Evolutionary conservation across 2,113 vertebrate genomes (phyloP).

Genomic region (Neolamprologus variostigma): DNA sequence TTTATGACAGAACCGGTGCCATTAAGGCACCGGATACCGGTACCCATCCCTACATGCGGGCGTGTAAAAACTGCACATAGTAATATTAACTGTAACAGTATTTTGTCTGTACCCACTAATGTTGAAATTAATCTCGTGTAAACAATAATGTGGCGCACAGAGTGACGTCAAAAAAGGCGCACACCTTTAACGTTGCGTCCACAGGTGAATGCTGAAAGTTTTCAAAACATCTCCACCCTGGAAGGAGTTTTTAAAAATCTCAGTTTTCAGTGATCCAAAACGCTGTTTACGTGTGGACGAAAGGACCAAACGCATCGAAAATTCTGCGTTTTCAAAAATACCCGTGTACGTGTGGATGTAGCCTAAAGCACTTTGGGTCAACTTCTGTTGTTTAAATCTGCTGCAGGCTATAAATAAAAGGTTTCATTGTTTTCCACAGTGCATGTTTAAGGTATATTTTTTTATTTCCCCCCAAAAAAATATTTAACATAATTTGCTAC

Average conservation of each 20-base stretch:
- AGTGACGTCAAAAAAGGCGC: too few species aligned
- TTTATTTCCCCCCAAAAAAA: background rate
- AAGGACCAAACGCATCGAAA: rapidly evolving
- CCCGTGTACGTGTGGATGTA: background rate
- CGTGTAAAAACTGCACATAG: too few species aligned
- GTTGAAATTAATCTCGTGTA: background rate
- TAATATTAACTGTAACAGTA: background rate
- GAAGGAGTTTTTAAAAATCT: background rate
- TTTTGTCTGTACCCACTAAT: rapidly evolving
- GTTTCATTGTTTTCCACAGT: background rate
- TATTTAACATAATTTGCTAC: background rate
- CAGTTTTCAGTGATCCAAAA: rapidly evolving
- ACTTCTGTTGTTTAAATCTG: background rate
- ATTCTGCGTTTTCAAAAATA: rapidly evolving
- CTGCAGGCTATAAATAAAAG: background rate
- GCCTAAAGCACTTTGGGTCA: background rate
- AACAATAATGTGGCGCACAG: too few species aligned
- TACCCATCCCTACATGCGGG: too few species aligned
- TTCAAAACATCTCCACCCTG: rapidly evolving
- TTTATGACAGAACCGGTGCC: too few species aligned
- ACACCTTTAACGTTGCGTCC: background rate
- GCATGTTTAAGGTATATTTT: background rate
- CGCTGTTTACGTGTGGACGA: background rate
- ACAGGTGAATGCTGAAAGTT: rapidly evolving
- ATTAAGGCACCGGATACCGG: too few species aligned